Conservation (phyloP, 2,113 vertebrate species). For the Heliornis fulica region DNA sequence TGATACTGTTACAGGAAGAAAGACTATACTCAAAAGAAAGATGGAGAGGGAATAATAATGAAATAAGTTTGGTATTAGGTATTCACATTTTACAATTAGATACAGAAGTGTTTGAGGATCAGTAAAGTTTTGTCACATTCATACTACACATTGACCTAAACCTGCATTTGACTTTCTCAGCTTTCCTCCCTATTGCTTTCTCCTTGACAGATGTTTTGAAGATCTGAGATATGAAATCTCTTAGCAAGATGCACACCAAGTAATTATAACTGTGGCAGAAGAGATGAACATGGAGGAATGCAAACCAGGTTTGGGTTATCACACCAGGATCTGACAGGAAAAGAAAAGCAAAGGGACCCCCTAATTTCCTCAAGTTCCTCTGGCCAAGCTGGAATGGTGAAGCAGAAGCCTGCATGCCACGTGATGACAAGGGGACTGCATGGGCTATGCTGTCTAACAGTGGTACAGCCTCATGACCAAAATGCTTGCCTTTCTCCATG, state of each 20-base stretch:
- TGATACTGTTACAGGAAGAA: slow-evolving; percentile 28
- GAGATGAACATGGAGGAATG: background rate
- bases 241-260: background rate
- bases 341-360: background rate
- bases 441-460: fast-evolving
- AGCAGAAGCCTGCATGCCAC: background rate
- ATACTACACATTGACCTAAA: background rate
- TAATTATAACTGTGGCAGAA: background rate
- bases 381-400: background rate
- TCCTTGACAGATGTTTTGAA: slow-evolving; percentile 29
- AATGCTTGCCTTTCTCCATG: background rate
- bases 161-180: background rate
- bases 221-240: background rate
- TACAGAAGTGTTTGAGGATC: background rate
- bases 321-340: background rate
- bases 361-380: background rate
- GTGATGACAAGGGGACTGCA: background rate
- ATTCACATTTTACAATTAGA: background rate
- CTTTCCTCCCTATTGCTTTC: background rate
- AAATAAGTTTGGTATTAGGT: background rate
- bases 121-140: slow-evolving; percentile 17
- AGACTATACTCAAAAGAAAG: background rate
- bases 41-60: background rate
- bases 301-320: background rate
- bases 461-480: background rate